Evolutionary conservation across 2,797 vertebrate species (phyloP).

Genomic region (Acanthis flammea): DNA sequence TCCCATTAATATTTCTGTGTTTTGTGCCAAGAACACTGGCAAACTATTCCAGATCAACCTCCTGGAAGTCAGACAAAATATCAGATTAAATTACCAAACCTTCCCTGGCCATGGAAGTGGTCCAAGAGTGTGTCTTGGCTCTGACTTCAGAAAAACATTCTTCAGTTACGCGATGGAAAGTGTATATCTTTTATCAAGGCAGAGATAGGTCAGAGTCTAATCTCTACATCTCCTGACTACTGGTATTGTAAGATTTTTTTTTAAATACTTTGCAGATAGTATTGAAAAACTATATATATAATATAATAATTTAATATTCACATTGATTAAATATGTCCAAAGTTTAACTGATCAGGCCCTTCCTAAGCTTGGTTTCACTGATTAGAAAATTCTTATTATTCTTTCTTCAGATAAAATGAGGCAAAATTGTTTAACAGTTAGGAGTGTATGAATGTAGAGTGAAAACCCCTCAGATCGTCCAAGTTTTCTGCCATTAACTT

Average conservation of each 20-base stretch:
- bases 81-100: not conserved
- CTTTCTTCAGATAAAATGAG: not conserved
- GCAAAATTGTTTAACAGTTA: not conserved
- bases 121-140: not conserved
- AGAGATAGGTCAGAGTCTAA: not conserved
- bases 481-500: not conserved
- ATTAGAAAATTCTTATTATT: not conserved
- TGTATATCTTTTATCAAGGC: not conserved
- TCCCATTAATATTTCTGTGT: not conserved
- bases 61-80: not conserved
- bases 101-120: not conserved
- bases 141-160: not conserved
- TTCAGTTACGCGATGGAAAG: not conserved
- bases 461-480: not conserved
- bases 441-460: not conserved
- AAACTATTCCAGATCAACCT: not conserved
- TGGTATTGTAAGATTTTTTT: not conserved
- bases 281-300: not conserved
- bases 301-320: conserved; percentile 9
- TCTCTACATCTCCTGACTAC: conserved; percentile 1
- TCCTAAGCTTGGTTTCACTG: not conserved
- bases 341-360: not conserved
- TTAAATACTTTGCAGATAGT: not conserved
- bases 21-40: not conserved
- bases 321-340: conserved; percentile 22